These are phyloP conservation scores for Micropoecilia bifurca DNA, from an alignment of 2,797 vertebrate genomes.

Conservation along the genomic window DNA sequence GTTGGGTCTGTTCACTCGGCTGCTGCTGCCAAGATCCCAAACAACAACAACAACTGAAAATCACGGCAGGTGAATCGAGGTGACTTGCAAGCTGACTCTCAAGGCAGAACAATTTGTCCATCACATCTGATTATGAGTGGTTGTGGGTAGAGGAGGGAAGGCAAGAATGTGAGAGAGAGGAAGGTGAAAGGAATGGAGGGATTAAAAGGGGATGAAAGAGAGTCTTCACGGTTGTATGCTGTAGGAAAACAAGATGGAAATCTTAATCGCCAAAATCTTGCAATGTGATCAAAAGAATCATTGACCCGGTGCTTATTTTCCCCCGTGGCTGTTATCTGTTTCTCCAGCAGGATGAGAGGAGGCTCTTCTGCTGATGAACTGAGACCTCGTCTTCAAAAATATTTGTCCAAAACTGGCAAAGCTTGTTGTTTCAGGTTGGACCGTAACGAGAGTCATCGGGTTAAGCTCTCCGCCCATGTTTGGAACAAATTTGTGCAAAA, in stretches of 20 bases:
- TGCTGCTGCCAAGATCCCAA: slow-evolving; percentile 57
- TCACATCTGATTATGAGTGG: slow-evolving; percentile 23
- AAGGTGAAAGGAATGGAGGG: slow-evolving; percentile 13
- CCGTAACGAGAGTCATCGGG: slow-evolving; percentile 1
- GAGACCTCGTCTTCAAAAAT: slow-evolving; percentile 27
- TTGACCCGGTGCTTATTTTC: slow-evolving; percentile 53
- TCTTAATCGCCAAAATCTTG: slow-evolving; percentile 48
- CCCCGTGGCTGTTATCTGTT: slow-evolving; percentile 45
- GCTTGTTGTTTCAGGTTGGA: slow-evolving; percentile 29
- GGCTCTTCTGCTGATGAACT: slow-evolving; percentile 41
- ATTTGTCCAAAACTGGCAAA: slow-evolving; percentile 16
- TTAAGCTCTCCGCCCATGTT: slow-evolving; percentile 3
- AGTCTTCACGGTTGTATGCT: slow-evolving; percentile 16
- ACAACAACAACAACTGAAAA: slow-evolving; percentile 58
- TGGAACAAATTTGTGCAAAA: slow-evolving; percentile 9
- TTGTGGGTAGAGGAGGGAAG: slow-evolving; percentile 7
- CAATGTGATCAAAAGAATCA: slow-evolving; percentile 61
- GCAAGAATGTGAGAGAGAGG: neutral
- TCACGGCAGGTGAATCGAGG: slow-evolving; percentile 60
- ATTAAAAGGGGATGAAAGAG: slow-evolving; percentile 25
- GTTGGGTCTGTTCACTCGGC: slow-evolving; percentile 17
- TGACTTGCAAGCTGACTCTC: slow-evolving; percentile 25
- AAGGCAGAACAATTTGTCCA: slow-evolving; percentile 37
- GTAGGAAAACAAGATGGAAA: slow-evolving; percentile 34
- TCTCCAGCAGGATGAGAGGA: slow-evolving; percentile 31